Conservation (phyloP, 2,113 vertebrate genomes). For the Mixornis gularis region DNA sequence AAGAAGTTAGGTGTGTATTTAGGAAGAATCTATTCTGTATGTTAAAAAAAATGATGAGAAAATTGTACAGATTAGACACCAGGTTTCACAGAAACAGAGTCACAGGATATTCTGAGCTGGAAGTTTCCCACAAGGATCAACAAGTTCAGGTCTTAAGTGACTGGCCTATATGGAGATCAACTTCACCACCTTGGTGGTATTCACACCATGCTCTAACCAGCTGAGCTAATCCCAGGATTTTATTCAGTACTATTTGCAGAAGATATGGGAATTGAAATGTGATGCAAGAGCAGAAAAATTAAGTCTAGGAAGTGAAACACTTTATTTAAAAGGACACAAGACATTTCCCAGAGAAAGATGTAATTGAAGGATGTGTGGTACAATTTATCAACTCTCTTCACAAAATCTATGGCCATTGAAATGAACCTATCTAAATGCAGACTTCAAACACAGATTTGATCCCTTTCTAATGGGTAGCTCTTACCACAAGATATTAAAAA, state of each 20-base stretch:
- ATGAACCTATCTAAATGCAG: not conserved
- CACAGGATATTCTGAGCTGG: not conserved
- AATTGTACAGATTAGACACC: not conserved
- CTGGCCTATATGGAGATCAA: too few species aligned
- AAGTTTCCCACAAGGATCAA: not conserved
- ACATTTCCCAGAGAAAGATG: not conserved
- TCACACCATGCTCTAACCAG: not conserved
- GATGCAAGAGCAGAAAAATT: not conserved
- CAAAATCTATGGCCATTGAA: not conserved
- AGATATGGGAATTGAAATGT: not conserved
- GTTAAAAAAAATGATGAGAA: not conserved
- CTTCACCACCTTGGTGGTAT: not conserved
- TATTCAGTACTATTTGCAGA: not conserved
- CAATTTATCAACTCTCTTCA: not conserved
- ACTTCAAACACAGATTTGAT: not conserved
- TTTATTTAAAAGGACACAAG: not conserved
- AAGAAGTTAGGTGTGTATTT: not conserved
- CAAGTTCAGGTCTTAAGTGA: too few species aligned
- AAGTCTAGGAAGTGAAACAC: not conserved
- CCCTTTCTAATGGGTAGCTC: not conserved
- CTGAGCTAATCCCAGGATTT: not conserved
- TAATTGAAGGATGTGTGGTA: not conserved
- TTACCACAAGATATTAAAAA: not conserved
- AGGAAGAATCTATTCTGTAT: not conserved
- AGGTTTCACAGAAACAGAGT: not conserved